Conservation (phyloP, 1,140 invertebrate species). For the Papilio polyxenes region DNA sequence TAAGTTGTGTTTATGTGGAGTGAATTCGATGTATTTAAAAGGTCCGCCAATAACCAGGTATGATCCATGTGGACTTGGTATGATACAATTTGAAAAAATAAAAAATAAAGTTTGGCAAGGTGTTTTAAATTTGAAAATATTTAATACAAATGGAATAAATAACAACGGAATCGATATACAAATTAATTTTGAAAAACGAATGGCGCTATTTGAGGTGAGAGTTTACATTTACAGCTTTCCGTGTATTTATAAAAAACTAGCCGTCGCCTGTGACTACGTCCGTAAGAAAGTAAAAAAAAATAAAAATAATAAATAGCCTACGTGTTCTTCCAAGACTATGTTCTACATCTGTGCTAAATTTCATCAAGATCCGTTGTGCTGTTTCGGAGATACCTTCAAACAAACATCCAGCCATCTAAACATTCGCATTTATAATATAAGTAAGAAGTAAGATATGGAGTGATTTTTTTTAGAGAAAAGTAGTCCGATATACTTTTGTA, state of each 20-base stretch:
- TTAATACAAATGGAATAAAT: constrained; percentile 45
- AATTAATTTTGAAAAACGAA: constrained; percentile 60
- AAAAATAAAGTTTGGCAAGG: constrained; percentile 60
- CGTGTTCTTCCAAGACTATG: too few species aligned
- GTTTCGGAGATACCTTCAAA: too few species aligned
- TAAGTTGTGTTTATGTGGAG: constrained; percentile 41
- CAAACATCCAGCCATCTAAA: too few species aligned
- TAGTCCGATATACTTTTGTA: constrained; percentile 30
- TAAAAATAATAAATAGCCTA: too few species aligned
- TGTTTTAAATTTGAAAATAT: constrained; percentile 59
- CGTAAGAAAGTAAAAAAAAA: too few species aligned
- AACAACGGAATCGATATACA: constrained; percentile 51
- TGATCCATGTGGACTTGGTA: constrained; percentile 66
- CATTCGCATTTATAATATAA: too few species aligned
- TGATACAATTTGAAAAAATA: constrained; percentile 68
- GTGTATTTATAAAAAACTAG: constrained; percentile 13
- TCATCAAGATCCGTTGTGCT: too few species aligned
- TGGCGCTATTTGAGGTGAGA: constrained; percentile 63
- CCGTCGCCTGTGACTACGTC: too few species aligned
- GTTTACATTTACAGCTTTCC: background rate
- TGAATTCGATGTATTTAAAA: constrained; percentile 60
- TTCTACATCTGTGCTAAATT: too few species aligned
- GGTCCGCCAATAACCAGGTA: constrained; percentile 64
- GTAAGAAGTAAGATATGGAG: too few species aligned
- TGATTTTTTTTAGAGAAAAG: too few species aligned